These are phyloP conservation scores for Chesias legatella DNA, from an alignment of 2,888 invertebrate species.

Conservation along the genomic window DNA sequence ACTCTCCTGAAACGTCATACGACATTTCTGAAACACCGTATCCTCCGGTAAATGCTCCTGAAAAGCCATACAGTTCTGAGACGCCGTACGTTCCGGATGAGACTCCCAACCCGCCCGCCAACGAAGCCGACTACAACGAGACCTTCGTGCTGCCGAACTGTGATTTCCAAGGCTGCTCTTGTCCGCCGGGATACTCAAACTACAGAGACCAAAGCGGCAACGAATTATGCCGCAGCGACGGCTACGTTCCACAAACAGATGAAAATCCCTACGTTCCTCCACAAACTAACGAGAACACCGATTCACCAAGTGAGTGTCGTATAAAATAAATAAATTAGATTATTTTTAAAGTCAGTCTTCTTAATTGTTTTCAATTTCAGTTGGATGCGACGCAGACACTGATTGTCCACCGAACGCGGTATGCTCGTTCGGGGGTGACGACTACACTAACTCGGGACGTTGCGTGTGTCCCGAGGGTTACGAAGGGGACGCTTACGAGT, in stretches of 20 bases:
- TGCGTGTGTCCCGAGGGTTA: constrained; percentile 92
- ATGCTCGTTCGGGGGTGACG: constrained; percentile 81
- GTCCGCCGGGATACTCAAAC: constrained; percentile 58
- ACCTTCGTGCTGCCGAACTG: constrained; percentile 59
- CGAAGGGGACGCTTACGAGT: constrained; percentile 90
- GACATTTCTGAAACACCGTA: constrained; percentile 7
- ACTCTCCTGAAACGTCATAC: constrained; percentile 6
- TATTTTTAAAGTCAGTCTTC: too few species aligned
- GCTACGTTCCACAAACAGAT: constrained; percentile 21
- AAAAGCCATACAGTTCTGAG: constrained; percentile 12
- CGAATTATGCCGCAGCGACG: constrained; percentile 52
- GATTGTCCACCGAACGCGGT: constrained; percentile 91
- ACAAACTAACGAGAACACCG: constrained; percentile 27
- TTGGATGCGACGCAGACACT: constrained; percentile 86
- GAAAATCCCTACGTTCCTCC: constrained; percentile 2
- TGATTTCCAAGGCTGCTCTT: constrained; percentile 46
- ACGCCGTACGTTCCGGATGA: constrained; percentile 25
- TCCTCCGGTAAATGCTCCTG: constrained; percentile 1
- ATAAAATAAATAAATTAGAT: not conserved
- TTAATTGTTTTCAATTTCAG: constrained; percentile 58
- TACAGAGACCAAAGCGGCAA: constrained; percentile 54
- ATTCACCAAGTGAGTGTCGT: constrained; percentile 47
- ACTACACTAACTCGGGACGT: constrained; percentile 52
- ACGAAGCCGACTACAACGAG: constrained; percentile 60
- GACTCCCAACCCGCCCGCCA: constrained; percentile 21